Percentiles rank a stretch among this genome's conserved stretches.
Conservation (phyloP, 2,888 invertebrate species). For the Gymnocheta viridis region DNA sequence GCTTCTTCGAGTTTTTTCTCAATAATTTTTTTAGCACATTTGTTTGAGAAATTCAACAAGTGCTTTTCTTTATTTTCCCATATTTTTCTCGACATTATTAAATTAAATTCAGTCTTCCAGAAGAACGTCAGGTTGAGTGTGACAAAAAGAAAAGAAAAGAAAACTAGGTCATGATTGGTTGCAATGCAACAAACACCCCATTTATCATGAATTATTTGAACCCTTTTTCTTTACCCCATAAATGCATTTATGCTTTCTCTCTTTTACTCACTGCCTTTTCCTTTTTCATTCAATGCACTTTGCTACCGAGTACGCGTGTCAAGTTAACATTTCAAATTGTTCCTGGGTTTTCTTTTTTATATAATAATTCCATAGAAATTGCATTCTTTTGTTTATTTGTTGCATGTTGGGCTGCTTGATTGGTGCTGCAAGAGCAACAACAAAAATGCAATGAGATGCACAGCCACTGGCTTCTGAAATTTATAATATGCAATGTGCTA, state of each 20-base stretch:
- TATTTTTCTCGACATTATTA: background rate
- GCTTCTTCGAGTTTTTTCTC: too few relatives aligned
- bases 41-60: conserved; percentile 29
- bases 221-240: conserved; percentile 19
- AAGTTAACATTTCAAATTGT: conserved; percentile 21
- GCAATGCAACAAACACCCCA: conserved; percentile 36
- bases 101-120: background rate
- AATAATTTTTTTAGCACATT: background rate
- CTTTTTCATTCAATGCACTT: conserved; percentile 25
- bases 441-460: background rate
- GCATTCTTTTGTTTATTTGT: conserved; percentile 49
- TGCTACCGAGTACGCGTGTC: conserved; percentile 63
- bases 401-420: conserved; percentile 8
- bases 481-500: conserved; percentile 16
- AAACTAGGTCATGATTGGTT: conserved; percentile 65
- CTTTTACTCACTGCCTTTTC: background rate
- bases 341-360: background rate
- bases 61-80: background rate
- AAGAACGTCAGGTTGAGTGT: background rate
- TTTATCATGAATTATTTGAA: conserved; percentile 5
- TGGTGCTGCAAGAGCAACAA: conserved; percentile 5
- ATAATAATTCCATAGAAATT: conserved; percentile 27
- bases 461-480: background rate
- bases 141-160: background rate
- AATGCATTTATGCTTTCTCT: conserved; percentile 24